A percentile compares a stretch with the other conserved stretches of the same genome.
These are phyloP conservation scores for Erynnis tages DNA, from an alignment of 2,888 invertebrate genomes.

Conservation along the genomic window DNA sequence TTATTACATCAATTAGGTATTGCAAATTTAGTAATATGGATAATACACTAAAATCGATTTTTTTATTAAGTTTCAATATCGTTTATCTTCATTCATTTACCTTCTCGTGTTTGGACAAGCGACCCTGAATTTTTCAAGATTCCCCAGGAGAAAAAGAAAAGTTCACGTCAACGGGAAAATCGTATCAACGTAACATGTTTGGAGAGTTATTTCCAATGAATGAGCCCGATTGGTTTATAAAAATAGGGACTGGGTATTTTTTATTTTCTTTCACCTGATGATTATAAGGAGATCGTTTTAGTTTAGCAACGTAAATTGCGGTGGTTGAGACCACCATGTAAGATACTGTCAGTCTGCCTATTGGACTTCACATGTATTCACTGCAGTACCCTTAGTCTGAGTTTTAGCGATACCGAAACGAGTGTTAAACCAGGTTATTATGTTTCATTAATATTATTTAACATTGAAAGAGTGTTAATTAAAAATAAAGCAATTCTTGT, in stretches of 20 bases:
- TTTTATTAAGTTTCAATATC: not conserved
- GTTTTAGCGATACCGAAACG: no score
- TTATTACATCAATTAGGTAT: not conserved
- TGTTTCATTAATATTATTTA: no score
- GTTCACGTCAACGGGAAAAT: slow-evolving; percentile 5
- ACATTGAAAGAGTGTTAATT: no score
- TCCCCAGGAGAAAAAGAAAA: slow-evolving; percentile 12
- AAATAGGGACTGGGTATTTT: not conserved
- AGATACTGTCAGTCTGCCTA: no score
- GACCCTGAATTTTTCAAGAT: slow-evolving; percentile 5
- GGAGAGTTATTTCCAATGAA: slow-evolving; percentile 13
- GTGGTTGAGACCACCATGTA: no score
- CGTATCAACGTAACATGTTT: slow-evolving; percentile 8
- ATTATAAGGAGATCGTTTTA: no score
- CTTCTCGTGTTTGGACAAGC: not conserved
- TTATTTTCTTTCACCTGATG: not conserved
- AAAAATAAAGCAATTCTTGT: no score
- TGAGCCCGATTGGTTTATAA: not conserved
- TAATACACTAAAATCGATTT: not conserved
- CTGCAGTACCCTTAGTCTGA: no score
- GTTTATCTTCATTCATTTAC: not conserved
- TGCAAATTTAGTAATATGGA: not conserved
- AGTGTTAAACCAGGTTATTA: no score
- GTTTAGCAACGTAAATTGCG: no score
- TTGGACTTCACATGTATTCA: no score